These are phyloP conservation scores for Anastrepha obliqua DNA, from an alignment of 1,140 invertebrate species.

Conservation along the genomic window DNA sequence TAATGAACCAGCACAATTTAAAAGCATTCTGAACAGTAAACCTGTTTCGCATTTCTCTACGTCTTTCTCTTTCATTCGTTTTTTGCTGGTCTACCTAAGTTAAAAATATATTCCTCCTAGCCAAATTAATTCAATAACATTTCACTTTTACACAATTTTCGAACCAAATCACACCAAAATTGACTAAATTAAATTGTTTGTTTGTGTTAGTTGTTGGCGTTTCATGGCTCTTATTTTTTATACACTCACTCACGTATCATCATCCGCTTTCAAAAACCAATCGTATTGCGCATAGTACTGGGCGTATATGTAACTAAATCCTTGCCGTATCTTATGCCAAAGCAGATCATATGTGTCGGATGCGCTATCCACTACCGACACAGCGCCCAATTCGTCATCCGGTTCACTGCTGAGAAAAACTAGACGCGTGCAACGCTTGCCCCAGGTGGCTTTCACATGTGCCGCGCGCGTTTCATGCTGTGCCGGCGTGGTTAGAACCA, in stretches of 20 bases:
- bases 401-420: constrained; percentile 88
- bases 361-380: constrained; percentile 78
- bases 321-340: constrained; percentile 95
- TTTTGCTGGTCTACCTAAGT: neutral
- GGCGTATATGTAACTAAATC: constrained; percentile 90
- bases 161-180: neutral
- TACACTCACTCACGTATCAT: constrained; percentile 86
- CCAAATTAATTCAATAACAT: neutral
- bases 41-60: neutral
- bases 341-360: constrained; percentile 89
- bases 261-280: constrained; percentile 96
- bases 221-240: neutral
- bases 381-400: constrained; percentile 79
- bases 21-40: neutral
- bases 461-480: constrained; percentile 91
- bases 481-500: constrained; percentile 93
- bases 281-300: constrained; percentile 87
- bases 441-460: constrained; percentile 96
- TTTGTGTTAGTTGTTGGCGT: neutral
- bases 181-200: constrained; percentile 79
- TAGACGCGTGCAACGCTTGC: constrained; percentile 90
- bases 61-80: constrained; percentile 21
- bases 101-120: too few relatives aligned
- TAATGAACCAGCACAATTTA: constrained; percentile 16
- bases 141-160: neutral